Evolutionary conservation across 2,888 invertebrate genomes (phyloP), one percentile per base, ranked within the genome.

Genomic region (Brachynemurus nebulosus): DNA sequence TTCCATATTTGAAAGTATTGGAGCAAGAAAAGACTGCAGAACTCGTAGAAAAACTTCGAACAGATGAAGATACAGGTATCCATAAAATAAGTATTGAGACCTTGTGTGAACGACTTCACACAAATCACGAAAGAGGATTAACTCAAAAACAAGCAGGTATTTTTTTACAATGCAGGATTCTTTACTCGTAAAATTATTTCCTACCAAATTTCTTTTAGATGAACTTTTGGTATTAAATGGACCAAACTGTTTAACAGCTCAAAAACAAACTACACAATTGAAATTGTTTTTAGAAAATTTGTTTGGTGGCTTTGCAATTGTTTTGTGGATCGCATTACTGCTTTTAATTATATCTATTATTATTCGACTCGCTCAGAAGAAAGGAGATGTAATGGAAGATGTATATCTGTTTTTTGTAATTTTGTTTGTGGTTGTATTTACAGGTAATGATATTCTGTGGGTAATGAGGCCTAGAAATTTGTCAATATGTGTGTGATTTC

Each of bases 51-150:
- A 93, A 96, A 70, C 80, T 97, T 65, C 97, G 97, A 72, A 93
- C 96, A 74, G 97, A 97, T 78, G 80, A 97, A 76, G 91, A 93
- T 70, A 95, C 97, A 70, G 97, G 97, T 71, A 95, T 84, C 72
- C 98, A 98, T 73, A 92, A 90, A 78, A 85, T 98, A 67, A 78
- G 92, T 62, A 80, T 93, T 56, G 95, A 97, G 69, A 96, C 97
- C 72, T 76, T 98, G 57, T 95, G 91, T 73, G 85, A 86, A 73
- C 81, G 95, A 72, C 88, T 95, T 75, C 88, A 86, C 66, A 90
- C 93, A 68, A 90, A 96, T 72, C 90, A 93, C 58, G 92, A 92
- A 76, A 89, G 86, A 75, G 95, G 96, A 76, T 19, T 37, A n/a
- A 19, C 37, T 2, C 37, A 19, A 19, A 8, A n/a, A 18, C 18